A percentile compares a stretch with the other conserved stretches of the same genome.
These are phyloP conservation scores for Pollenia angustigena DNA, from an alignment of 2,888 invertebrate genomes.

Conservation along the genomic window DNA sequence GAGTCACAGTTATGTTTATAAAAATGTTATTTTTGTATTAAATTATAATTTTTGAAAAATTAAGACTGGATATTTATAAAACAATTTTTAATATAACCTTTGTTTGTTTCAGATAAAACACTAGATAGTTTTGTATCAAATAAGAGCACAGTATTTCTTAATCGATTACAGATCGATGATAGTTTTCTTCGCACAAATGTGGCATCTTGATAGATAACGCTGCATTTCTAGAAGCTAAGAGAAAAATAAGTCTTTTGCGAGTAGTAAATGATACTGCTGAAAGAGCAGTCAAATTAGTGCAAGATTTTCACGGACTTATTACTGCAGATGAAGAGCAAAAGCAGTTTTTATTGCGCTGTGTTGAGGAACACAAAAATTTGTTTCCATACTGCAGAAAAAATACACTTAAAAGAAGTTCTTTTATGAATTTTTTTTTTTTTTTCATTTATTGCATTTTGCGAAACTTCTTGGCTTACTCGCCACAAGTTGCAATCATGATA, in stretches of 20 bases:
- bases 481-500: too few species aligned
- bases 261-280: conserved; percentile 20
- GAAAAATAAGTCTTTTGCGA: conserved; percentile 19
- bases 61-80: too few species aligned
- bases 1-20: too few species aligned
- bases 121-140: conserved; percentile 20
- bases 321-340: not conserved
- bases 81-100: not conserved
- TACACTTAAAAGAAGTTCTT: conserved; percentile 19
- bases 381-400: conserved; percentile 17
- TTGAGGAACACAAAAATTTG: conserved; percentile 7
- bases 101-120: conserved; percentile 1
- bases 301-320: not conserved
- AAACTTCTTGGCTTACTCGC: too few species aligned
- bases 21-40: too few species aligned
- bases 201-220: not conserved
- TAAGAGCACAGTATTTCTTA: conserved; percentile 4
- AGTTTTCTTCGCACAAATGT: not conserved
- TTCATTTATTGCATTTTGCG: too few species aligned
- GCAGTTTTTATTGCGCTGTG: conserved; percentile 32
- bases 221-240: conserved; percentile 16
- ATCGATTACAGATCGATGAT: conserved; percentile 10
- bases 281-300: not conserved
- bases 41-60: too few species aligned
- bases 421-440: not conserved